Evolutionary conservation across 2,113 vertebrate species (phyloP).

Genomic region (Abramis brama): DNA sequence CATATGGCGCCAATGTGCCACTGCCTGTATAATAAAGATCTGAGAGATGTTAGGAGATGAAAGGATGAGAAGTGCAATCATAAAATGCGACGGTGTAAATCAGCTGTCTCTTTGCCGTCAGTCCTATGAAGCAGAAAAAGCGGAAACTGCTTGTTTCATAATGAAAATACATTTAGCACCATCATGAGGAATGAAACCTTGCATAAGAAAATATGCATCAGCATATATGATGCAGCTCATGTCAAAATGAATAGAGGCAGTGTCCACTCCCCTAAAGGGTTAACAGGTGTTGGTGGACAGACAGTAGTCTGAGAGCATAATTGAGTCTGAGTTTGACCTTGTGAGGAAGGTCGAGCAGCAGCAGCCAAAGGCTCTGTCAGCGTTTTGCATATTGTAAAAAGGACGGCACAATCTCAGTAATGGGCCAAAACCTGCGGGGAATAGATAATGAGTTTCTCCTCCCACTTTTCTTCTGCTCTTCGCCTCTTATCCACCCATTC

Average conservation of each 20-base stretch:
- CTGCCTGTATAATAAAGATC: conserved; percentile 38
- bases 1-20: conserved; percentile 31
- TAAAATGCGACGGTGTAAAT: conserved; percentile 9
- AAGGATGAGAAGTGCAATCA: conserved; percentile 35
- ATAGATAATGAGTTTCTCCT: conserved; percentile 59
- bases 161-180: conserved; percentile 1
- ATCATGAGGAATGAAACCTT: background rate
- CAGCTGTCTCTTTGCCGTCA: background rate
- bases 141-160: background rate
- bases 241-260: background rate
- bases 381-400: conserved; percentile 81
- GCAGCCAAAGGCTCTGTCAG: conserved; percentile 82
- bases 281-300: conserved; percentile 82
- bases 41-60: conserved; percentile 37
- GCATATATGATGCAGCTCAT: background rate
- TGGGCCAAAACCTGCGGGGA: conserved; percentile 63
- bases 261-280: conserved; percentile 64
- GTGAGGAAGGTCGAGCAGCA: conserved; percentile 81
- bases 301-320: conserved; percentile 79
- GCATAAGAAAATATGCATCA: background rate
- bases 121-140: background rate
- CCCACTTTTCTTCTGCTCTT: conserved; percentile 42
- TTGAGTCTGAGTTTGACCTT: conserved; percentile 81
- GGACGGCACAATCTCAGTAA: conserved; percentile 72
- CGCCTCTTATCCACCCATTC: conserved; percentile 37